phyloP scores from a whole-genome alignment of 1,140 invertebrate species.

The Ladona fulva region DNA sequence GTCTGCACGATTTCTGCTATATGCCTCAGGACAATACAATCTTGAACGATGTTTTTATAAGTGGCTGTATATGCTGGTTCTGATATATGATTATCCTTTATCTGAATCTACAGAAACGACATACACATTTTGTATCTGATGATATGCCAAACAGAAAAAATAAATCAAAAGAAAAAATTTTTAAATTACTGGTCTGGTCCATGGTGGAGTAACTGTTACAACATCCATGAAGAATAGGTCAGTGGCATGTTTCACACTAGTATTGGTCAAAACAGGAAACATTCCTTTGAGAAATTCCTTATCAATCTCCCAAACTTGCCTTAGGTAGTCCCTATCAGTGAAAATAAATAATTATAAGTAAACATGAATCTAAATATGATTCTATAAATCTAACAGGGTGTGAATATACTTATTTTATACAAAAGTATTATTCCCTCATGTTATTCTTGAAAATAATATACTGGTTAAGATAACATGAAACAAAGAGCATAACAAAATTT shows the following conservation, averaged over 20 bases:
- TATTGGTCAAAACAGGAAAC: constrained; percentile 57
- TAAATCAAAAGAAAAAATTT: neutral
- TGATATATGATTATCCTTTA: constrained; percentile 56
- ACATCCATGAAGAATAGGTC: constrained; percentile 84
- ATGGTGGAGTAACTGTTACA: constrained; percentile 76
- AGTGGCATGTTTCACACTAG: constrained; percentile 52
- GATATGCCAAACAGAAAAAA: neutral
- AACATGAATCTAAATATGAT: no score
- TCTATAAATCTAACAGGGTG: no score
- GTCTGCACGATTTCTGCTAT: constrained; percentile 53
- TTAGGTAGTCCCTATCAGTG: constrained; percentile 54
- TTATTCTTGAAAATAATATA: no score
- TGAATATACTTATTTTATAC: no score
- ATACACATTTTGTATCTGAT: neutral
- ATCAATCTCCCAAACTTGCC: constrained; percentile 68
- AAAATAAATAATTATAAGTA: no score
- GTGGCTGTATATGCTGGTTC: constrained; percentile 75
- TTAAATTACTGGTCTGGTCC: constrained; percentile 63
- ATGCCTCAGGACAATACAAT: constrained; percentile 49
- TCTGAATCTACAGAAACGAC: constrained; percentile 27
- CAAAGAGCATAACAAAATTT: no score
- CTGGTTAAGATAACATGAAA: no score
- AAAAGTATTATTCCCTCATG: no score
- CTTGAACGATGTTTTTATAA: constrained; percentile 58
- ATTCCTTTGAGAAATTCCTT: constrained; percentile 56